A percentile compares a stretch with the other conserved stretches of the same genome.
Evolutionary conservation across 2,797 vertebrate genomes (phyloP).

Genomic region (Gallinago nigripennis): DNA sequence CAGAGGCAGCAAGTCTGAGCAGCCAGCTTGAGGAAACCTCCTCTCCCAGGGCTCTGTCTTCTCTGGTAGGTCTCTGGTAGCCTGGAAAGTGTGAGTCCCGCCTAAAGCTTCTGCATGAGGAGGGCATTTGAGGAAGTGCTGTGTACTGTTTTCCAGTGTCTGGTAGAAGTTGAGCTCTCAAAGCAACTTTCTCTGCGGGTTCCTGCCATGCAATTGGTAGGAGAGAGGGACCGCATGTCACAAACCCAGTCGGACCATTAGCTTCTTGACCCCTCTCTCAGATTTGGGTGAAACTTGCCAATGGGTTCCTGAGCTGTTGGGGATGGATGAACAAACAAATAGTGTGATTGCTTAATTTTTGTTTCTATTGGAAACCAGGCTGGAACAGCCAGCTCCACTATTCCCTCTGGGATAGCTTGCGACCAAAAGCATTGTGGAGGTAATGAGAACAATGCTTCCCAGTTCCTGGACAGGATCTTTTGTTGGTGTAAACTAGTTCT

Average conservation of each 20-base stretch:
- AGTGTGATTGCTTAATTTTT: not conserved
- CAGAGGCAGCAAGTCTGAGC: not conserved
- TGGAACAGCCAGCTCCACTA: not conserved
- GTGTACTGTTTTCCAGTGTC: not conserved
- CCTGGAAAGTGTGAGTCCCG: not conserved
- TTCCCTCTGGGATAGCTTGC: not conserved
- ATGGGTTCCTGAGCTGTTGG: not conserved
- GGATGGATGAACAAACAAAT: not conserved
- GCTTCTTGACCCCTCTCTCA: not conserved
- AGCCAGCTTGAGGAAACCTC: not conserved
- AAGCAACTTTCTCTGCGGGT: not conserved
- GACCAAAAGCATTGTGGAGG: not conserved
- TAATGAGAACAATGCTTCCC: constrained; percentile 4
- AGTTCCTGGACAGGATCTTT: not conserved
- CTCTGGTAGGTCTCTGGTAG: not conserved
- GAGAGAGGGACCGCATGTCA: not conserved
- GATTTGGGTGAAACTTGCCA: not conserved
- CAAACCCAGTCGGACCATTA: not conserved
- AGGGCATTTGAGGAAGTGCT: not conserved
- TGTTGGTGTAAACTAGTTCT: not conserved
- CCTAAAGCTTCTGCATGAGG: not conserved
- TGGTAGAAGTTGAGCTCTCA: not conserved
- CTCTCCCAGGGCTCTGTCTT: not conserved
- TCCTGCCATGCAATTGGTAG: not conserved
- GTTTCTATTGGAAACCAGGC: not conserved